Evolutionary conservation across 2,888 invertebrate species (phyloP).

Genomic region (Platycheirus rosarum): DNA sequence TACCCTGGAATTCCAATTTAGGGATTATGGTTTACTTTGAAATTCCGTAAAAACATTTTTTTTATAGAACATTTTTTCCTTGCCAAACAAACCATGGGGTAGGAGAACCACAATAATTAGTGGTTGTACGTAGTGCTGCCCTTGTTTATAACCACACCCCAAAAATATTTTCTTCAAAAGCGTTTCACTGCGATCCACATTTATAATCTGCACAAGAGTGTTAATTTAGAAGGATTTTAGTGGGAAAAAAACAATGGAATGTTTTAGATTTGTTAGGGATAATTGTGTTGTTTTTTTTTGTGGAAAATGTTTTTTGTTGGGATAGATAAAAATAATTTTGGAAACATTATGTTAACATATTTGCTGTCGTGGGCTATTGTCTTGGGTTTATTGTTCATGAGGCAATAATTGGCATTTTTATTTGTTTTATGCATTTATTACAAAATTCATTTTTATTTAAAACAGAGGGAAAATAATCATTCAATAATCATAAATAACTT

Average conservation of each 20-base stretch:
- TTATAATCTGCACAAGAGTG: slow-evolving; percentile 1
- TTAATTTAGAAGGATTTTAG: background rate
- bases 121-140: background rate
- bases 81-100: slow-evolving; percentile 1
- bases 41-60: background rate
- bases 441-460: too few relatives aligned
- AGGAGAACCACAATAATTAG: too few relatives aligned
- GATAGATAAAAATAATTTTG: background rate
- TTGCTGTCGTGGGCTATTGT: too few relatives aligned
- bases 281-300: background rate
- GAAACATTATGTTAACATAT: too few relatives aligned
- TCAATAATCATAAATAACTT: too few relatives aligned
- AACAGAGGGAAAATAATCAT: too few relatives aligned
- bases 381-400: too few relatives aligned
- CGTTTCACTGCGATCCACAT: background rate
- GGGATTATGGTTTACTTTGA: background rate
- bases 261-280: too few relatives aligned
- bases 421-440: too few relatives aligned
- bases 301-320: background rate
- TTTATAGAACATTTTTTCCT: background rate
- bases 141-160: slow-evolving; percentile 10
- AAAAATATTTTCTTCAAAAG: background rate
- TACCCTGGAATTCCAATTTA: background rate
- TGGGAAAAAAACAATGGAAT: background rate
- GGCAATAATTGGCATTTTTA: too few relatives aligned